phyloP scores from a whole-genome alignment of 2,113 vertebrate genomes.

The Cochlearius cochlearius region DNA sequence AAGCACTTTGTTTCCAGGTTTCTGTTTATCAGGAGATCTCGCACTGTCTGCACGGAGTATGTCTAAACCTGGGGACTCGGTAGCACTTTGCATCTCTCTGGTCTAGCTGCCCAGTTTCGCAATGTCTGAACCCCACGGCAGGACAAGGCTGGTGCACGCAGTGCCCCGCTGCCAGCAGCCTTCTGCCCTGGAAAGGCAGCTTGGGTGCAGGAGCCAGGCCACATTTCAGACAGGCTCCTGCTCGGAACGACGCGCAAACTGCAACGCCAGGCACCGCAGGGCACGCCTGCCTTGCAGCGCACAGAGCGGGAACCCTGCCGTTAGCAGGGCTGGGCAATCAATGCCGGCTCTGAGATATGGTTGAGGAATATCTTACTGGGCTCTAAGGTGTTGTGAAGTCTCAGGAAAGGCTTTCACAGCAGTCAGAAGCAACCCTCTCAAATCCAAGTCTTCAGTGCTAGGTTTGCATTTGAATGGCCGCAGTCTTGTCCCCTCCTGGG shows the following conservation, averaged over 20 bases:
- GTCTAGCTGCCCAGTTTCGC: background rate
- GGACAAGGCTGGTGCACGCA: background rate
- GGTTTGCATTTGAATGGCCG: background rate
- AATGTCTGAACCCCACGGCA: background rate
- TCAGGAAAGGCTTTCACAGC: background rate
- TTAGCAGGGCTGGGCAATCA: background rate
- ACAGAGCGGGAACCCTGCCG: background rate
- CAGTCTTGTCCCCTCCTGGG: background rate
- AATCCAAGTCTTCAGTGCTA: background rate
- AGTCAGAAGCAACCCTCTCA: background rate
- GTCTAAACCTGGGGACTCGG: background rate
- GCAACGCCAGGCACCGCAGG: background rate
- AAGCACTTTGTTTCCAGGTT: background rate
- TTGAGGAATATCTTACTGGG: background rate
- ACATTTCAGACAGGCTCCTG: background rate
- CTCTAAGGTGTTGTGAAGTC: background rate
- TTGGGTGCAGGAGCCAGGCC: background rate
- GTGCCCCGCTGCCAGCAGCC: background rate
- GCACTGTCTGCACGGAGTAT: background rate
- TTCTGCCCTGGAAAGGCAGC: background rate
- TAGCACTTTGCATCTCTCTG: background rate
- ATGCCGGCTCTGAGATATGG: background rate
- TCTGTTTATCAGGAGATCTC: background rate
- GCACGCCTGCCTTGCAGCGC: background rate
- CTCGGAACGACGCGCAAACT: background rate